phyloP scores from a whole-genome alignment of 2,888 invertebrate species.

The Orthosia cruda region DNA sequence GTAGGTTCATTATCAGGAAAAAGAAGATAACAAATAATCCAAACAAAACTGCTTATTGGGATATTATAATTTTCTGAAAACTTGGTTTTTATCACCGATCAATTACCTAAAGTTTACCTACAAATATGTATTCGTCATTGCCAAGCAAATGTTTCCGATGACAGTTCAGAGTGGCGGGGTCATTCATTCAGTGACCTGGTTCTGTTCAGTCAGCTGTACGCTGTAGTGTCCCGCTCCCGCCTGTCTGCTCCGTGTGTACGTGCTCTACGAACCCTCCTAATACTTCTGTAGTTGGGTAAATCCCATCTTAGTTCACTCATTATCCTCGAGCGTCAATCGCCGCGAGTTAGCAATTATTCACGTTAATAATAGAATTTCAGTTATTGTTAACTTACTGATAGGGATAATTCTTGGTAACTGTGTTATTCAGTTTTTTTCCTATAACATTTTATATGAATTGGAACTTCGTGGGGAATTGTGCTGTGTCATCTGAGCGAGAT shows the following conservation, averaged over 20 bases:
- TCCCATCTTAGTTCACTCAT: conserved; percentile 52
- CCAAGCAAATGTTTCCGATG: not conserved
- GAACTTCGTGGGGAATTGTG: not conserved
- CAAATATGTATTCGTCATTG: conserved; percentile 4
- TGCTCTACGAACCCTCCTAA: not conserved
- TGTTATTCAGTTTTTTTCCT: conserved; percentile 55
- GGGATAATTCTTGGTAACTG: conserved; percentile 55
- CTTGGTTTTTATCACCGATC: not conserved
- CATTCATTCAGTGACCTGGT: conserved; percentile 18
- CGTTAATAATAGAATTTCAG: conserved; percentile 60
- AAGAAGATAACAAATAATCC: not conserved
- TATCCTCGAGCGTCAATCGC: conserved; percentile 58
- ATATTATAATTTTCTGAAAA: not conserved
- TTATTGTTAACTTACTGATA: conserved; percentile 57
- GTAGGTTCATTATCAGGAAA: not conserved
- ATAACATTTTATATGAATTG: conserved; percentile 18
- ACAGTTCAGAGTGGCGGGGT: conserved; percentile 1
- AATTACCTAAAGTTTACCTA: not conserved
- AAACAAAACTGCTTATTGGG: not conserved
- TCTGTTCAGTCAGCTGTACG: not conserved
- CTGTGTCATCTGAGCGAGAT: conserved; percentile 1
- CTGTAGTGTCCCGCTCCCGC: conserved; percentile 22
- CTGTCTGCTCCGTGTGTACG: conserved; percentile 1
- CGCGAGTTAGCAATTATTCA: conserved; percentile 40
- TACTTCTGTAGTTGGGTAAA: conserved; percentile 57